Conservation (phyloP, 2,888 invertebrate genomes). For the Norana najaformis region DNA sequence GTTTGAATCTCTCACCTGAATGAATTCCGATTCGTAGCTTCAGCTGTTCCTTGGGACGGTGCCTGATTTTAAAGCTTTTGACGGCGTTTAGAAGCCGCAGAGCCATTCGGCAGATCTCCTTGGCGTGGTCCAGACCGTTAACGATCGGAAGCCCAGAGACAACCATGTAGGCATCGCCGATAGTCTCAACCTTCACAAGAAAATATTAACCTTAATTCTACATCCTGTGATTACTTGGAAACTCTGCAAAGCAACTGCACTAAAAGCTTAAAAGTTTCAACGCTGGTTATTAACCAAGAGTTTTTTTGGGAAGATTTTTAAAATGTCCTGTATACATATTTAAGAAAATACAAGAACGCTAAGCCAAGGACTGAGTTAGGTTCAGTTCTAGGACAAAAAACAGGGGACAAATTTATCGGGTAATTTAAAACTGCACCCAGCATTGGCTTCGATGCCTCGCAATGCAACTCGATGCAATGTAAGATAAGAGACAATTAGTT, state of each 20-base stretch:
- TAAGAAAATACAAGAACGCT: too few species aligned
- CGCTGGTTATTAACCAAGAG: too few species aligned
- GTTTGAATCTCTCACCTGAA: constrained; percentile 65
- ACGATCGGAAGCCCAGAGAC: constrained; percentile 81
- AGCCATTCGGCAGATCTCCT: constrained; percentile 89
- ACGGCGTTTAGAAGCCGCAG: constrained; percentile 83
- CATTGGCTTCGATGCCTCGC: too few species aligned
- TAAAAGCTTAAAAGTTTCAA: too few species aligned
- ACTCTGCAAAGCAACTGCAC: background rate
- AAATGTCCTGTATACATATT: too few species aligned
- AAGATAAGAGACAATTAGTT: too few species aligned
- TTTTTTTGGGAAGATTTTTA: too few species aligned
- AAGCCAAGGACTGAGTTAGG: too few species aligned
- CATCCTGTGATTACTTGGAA: background rate
- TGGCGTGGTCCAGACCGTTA: constrained; percentile 85
- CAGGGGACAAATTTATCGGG: too few species aligned
- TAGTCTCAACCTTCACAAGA: constrained; percentile 58
- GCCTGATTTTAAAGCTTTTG: constrained; percentile 84
- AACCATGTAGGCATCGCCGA: constrained; percentile 64
- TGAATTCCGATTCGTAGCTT: constrained; percentile 91
- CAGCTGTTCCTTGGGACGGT: constrained; percentile 83
- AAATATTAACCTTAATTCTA: background rate
- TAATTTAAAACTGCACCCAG: too few species aligned
- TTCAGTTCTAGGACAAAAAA: too few species aligned
- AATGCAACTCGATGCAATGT: too few species aligned